These are phyloP conservation scores for Hydrocynus forskahlii DNA, from an alignment of 2,797 vertebrate genomes.

Conservation along the genomic window DNA sequence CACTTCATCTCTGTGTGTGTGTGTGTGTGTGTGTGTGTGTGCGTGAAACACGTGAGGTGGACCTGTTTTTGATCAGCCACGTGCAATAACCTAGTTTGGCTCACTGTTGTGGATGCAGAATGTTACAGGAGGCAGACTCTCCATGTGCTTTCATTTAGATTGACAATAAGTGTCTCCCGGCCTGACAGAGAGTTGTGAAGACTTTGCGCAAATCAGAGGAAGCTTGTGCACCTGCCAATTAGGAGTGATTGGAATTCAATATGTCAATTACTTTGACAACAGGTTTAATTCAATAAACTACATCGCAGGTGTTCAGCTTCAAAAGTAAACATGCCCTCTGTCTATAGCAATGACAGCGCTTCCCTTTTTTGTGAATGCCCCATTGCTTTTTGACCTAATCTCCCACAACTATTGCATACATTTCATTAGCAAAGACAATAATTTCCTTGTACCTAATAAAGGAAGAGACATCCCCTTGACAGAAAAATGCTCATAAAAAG, in stretches of 20 bases:
- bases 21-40: conserved; percentile 11
- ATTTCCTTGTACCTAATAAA: too few species aligned
- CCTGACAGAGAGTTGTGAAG: conserved; percentile 41
- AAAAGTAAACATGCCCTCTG: conserved; percentile 30
- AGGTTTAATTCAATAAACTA: conserved; percentile 41
- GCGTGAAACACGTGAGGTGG: conserved; percentile 11
- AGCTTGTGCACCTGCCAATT: conserved; percentile 48
- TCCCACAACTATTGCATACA: too few species aligned
- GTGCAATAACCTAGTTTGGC: conserved; percentile 54
- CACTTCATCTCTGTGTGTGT: conserved; percentile 9
- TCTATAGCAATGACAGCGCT: not conserved
- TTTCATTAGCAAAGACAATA: too few species aligned
- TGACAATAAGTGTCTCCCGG: conserved; percentile 35
- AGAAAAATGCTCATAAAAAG: too few species aligned
- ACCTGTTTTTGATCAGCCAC: conserved; percentile 48
- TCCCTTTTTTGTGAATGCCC: not conserved
- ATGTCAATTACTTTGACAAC: conserved; percentile 21
- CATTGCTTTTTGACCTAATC: too few species aligned
- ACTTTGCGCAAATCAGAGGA: conserved; percentile 56
- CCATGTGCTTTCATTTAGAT: conserved; percentile 48
- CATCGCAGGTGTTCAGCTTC: conserved; percentile 38
- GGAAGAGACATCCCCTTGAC: too few species aligned
- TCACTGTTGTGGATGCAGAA: conserved; percentile 41
- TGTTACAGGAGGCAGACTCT: conserved; percentile 10
- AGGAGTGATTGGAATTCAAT: conserved; percentile 28